Percentiles rank a stretch among this genome's conserved stretches.
phyloP scores from a whole-genome alignment of 2,113 vertebrate species.

The Tichodroma muraria region DNA sequence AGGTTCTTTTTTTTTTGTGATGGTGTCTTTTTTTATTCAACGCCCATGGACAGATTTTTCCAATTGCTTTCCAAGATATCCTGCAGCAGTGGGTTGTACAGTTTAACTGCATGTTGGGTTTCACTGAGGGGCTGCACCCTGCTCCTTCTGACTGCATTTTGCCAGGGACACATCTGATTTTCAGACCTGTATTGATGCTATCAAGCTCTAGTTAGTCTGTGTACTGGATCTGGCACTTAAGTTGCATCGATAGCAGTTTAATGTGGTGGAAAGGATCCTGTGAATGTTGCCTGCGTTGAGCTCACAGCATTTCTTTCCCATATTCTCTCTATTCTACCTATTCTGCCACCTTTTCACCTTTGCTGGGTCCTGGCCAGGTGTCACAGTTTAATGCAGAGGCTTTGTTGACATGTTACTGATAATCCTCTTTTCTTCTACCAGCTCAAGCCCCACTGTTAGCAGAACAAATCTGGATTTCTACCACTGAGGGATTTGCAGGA shows the following conservation, averaged over 20 bases:
- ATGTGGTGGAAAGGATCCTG: neutral
- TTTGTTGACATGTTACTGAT: conserved; percentile 25
- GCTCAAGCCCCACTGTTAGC: neutral
- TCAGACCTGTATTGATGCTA: neutral
- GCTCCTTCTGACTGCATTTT: neutral
- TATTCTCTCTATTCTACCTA: neutral
- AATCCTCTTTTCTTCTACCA: conserved; percentile 22
- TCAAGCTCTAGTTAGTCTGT: neutral
- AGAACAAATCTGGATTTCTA: neutral
- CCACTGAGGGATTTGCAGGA: neutral
- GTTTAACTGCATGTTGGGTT: neutral
- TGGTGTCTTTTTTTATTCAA: neutral
- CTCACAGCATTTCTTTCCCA: neutral
- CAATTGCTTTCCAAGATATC: neutral
- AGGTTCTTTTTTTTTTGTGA: neutral
- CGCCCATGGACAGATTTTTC: neutral
- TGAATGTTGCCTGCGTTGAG: neutral
- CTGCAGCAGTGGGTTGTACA: neutral
- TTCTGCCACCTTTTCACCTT: neutral
- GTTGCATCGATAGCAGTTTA: neutral
- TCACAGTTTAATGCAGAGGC: neutral
- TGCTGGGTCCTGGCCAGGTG: conserved; percentile 9
- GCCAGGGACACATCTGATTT: neutral
- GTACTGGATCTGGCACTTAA: neutral
- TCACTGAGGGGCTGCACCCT: neutral